phyloP scores from a whole-genome alignment of 1,140 invertebrate genomes.

The Gonatopus flavifemur region DNA sequence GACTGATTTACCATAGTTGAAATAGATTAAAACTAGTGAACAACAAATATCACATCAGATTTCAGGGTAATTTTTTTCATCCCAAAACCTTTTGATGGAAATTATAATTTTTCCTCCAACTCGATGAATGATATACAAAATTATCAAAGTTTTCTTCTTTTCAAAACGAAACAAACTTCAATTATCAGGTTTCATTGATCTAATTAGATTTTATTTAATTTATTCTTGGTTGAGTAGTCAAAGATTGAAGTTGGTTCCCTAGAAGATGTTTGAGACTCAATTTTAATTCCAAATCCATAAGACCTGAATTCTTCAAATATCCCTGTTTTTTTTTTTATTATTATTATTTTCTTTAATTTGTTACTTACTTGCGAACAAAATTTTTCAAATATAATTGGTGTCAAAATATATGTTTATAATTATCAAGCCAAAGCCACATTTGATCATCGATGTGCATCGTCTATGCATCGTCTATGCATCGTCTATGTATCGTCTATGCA shows the following conservation, averaged over 20 bases:
- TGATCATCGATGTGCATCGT: too few relatives aligned
- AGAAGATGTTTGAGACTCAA: not conserved
- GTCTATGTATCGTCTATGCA: too few relatives aligned
- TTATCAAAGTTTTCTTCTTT: not conserved
- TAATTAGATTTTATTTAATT: not conserved
- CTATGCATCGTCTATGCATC: too few relatives aligned
- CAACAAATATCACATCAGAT: too few relatives aligned
- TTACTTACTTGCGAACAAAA: not conserved
- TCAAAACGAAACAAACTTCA: not conserved
- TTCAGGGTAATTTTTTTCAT: too few relatives aligned
- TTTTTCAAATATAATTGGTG: too few relatives aligned
- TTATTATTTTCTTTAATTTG: constrained; percentile 6
- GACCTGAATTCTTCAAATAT: not conserved
- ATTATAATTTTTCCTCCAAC: not conserved
- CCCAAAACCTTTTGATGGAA: too few relatives aligned
- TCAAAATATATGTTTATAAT: too few relatives aligned
- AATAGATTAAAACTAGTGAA: too few relatives aligned
- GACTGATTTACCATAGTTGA: too few relatives aligned
- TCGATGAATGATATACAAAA: not conserved
- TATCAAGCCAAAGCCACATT: too few relatives aligned
- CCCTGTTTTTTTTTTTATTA: constrained; percentile 1
- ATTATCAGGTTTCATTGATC: not conserved
- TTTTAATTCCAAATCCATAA: not conserved
- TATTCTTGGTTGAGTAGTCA: not conserved
- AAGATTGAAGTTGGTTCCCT: not conserved